These are phyloP conservation scores for Fopius arisanus DNA, from an alignment of 1,140 invertebrate species.

Conservation along the genomic window DNA sequence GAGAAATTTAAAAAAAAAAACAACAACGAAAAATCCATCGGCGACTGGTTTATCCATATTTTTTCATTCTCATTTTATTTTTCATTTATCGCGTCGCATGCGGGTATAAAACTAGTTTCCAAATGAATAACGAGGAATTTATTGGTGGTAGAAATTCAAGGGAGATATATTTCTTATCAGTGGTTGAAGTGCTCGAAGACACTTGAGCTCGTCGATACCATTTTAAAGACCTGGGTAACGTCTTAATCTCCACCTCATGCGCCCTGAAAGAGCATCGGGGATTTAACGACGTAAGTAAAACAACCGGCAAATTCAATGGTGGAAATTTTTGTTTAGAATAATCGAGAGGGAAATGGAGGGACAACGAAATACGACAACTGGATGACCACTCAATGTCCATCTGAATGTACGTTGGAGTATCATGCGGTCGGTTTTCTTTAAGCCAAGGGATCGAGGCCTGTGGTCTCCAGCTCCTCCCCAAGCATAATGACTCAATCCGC, in stretches of 20 bases:
- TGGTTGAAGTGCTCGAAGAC: neutral
- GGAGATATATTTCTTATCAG: neutral
- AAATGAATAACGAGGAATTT: neutral
- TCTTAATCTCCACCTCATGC: neutral
- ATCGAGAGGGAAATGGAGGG: no score
- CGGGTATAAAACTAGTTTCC: neutral
- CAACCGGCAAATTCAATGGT: neutral
- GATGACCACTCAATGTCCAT: slow-evolving; percentile 42
- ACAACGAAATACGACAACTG: neutral
- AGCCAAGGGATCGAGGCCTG: slow-evolving; percentile 56
- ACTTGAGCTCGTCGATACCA: neutral
- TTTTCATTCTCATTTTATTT: neutral
- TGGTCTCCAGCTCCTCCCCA: slow-evolving; percentile 55
- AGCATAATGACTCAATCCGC: slow-evolving; percentile 66
- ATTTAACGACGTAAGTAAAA: neutral
- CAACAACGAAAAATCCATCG: no score
- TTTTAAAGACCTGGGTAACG: neutral
- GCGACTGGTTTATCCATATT: neutral
- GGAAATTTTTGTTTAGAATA: no score
- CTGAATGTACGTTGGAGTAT: slow-evolving; percentile 51
- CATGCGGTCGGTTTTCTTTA: slow-evolving; percentile 61
- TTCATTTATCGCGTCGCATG: neutral
- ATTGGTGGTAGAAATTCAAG: neutral
- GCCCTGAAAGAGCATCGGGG: neutral
- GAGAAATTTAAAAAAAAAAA: neutral